Conservation (phyloP, 2,113 vertebrate genomes). For the Eptatretus burgeri region DNA sequence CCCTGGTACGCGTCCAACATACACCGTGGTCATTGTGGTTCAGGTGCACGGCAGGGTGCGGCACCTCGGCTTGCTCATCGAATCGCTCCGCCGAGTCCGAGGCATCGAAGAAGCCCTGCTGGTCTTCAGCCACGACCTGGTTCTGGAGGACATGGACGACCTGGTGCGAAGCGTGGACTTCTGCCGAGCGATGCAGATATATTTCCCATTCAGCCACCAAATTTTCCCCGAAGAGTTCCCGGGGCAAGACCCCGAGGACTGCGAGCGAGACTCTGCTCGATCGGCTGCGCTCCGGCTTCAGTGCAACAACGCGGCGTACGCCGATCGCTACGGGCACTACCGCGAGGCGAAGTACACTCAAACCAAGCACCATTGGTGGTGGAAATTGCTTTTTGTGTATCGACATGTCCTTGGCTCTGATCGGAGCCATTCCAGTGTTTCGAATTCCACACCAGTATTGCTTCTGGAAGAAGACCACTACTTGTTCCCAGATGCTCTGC, state of each 20-base stretch:
- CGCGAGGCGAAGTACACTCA: constrained; percentile 80
- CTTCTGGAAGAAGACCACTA: constrained; percentile 86
- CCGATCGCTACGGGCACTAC: constrained; percentile 86
- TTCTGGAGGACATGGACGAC: constrained; percentile 59
- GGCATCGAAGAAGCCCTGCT: constrained; percentile 43
- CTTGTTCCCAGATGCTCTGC: constrained; percentile 54
- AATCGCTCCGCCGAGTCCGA: constrained; percentile 35
- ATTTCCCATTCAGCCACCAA: constrained; percentile 91
- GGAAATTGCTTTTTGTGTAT: constrained; percentile 74
- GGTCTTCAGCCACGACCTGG: constrained; percentile 81
- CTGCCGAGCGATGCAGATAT: constrained; percentile 74
- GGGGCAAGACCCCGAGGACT: constrained; percentile 63
- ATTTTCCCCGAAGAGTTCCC: constrained; percentile 80
- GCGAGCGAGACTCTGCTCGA: constrained; percentile 50
- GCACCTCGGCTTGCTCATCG: constrained; percentile 46
- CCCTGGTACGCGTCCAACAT: constrained; percentile 14
- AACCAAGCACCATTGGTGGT: constrained; percentile 98
- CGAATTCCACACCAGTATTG: constrained; percentile 26
- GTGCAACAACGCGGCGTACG: constrained; percentile 79
- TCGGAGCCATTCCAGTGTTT: constrained; percentile 27
- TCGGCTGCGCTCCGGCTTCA: constrained; percentile 45
- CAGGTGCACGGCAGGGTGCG: constrained; percentile 71
- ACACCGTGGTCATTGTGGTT: constrained; percentile 44
- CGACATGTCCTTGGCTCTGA: no score
- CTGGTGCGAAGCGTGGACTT: constrained; percentile 50